phyloP scores from a whole-genome alignment of 1,140 invertebrate genomes.

The Adoxophyes honmai region DNA sequence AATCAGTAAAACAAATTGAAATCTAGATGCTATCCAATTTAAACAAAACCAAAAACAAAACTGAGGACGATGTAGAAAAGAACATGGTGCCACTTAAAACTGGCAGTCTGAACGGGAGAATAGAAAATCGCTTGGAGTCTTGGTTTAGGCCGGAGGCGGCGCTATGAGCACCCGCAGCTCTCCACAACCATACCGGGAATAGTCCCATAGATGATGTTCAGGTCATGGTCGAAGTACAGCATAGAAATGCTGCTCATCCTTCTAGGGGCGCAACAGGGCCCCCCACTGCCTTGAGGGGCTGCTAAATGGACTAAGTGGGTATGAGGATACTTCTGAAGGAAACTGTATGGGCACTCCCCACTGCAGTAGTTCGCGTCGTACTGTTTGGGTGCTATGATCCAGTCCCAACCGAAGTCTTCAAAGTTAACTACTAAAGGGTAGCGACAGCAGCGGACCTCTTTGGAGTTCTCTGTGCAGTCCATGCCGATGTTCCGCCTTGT shows the following conservation, averaged over 20 bases:
- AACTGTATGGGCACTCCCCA: conserved; percentile 94
- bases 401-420: conserved; percentile 98
- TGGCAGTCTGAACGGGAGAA: too few relatives aligned
- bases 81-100: too few relatives aligned
- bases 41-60: not conserved
- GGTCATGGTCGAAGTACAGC: conserved; percentile 93
- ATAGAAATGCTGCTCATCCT: conserved; percentile 94
- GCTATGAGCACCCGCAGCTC: conserved; percentile 93
- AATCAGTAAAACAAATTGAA: not conserved
- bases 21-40: not conserved
- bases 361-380: conserved; percentile 98
- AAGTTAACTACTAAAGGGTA: conserved; percentile 97
- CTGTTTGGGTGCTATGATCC: conserved; percentile 96
- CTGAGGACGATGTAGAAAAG: not conserved
- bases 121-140: conserved; percentile 6
- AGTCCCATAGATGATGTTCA: conserved; percentile 92
- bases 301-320: conserved; percentile 93
- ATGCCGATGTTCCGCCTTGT: conserved; percentile 87
- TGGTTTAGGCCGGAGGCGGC: conserved; percentile 15
- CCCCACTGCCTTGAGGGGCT: conserved; percentile 82
- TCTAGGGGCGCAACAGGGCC: conserved; percentile 93
- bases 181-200: conserved; percentile 96
- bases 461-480: conserved; percentile 86
- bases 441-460: conserved; percentile 91
- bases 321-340: conserved; percentile 94